phyloP scores from a whole-genome alignment of 2,113 vertebrate species.

The Coptodon rendalli region DNA sequence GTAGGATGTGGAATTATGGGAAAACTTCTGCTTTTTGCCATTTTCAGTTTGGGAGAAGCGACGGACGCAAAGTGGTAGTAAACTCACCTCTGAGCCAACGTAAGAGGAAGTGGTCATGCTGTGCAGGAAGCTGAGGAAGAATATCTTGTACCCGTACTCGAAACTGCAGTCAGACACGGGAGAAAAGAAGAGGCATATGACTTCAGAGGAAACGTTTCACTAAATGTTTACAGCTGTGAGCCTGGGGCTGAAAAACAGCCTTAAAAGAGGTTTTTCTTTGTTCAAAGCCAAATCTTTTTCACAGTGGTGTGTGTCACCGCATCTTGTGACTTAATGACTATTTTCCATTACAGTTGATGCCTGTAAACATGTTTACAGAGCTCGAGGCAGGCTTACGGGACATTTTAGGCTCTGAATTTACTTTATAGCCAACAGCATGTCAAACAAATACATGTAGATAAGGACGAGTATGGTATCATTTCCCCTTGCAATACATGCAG shows the following conservation, averaged over 20 bases:
- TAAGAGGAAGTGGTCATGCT: conserved; percentile 87
- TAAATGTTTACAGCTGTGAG: background rate
- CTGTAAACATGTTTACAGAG: background rate
- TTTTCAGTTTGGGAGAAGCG: background rate
- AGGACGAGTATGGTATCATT: fast-evolving
- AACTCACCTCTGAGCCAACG: conserved; percentile 92
- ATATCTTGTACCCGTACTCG: conserved; percentile 83
- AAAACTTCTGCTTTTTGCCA: background rate
- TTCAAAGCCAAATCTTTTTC: background rate
- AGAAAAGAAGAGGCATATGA: background rate
- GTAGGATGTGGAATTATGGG: background rate
- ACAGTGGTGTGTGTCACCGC: background rate
- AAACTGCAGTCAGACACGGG: conserved; percentile 70
- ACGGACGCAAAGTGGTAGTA: background rate
- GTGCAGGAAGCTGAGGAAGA: conserved; percentile 77
- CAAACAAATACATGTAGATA: background rate
- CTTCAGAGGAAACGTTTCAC: background rate
- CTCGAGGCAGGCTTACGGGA: background rate
- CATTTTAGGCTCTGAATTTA: background rate
- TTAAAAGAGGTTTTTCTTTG: background rate
- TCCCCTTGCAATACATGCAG: background rate
- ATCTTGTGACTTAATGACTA: conserved; percentile 2
- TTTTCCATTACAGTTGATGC: background rate
- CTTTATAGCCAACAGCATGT: background rate
- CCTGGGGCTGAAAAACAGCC: fast-evolving